Conservation (phyloP, 2,888 invertebrate genomes). For the Drosophila melanosoma region DNA sequence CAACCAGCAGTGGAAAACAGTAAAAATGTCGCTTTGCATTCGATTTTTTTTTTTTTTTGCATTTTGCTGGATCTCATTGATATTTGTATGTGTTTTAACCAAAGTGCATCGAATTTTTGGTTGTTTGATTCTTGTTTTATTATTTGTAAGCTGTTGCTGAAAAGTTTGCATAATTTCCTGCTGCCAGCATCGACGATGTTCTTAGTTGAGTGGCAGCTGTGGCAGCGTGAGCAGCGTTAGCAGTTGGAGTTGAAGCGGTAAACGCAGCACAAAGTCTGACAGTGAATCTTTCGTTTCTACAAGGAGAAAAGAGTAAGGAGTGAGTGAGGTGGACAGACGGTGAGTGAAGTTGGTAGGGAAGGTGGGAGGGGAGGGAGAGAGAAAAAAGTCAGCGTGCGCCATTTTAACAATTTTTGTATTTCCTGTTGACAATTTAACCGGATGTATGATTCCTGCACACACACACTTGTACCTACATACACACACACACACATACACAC, state of each 20-base stretch:
- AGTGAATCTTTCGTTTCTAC: slow-evolving; percentile 39
- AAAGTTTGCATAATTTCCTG: slow-evolving; percentile 85
- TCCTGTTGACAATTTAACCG: slow-evolving; percentile 74
- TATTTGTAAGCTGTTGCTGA: slow-evolving; percentile 57
- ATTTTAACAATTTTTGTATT: slow-evolving; percentile 65
- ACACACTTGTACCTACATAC: slow-evolving; percentile 16
- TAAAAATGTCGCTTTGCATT: slow-evolving; percentile 44
- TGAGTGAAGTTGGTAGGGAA: not conserved
- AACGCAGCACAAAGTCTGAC: slow-evolving; percentile 40
- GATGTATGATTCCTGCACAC: slow-evolving; percentile 61
- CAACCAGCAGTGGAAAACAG: slow-evolving; percentile 33
- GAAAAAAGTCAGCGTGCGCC: slow-evolving; percentile 34
- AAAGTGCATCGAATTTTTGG: slow-evolving; percentile 60
- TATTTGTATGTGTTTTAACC: slow-evolving; percentile 34
- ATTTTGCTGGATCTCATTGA: slow-evolving; percentile 10
- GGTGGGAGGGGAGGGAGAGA: not conserved
- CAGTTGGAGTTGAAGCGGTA: not conserved
- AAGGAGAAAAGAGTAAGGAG: not conserved
- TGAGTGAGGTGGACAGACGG: not conserved
- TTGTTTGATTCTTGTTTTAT: slow-evolving; percentile 39
- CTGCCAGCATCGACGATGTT: slow-evolving; percentile 72
- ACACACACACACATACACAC: slow-evolving; percentile 27
- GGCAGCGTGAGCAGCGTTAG: not conserved
- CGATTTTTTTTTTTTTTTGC: slow-evolving; percentile 37
- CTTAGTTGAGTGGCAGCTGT: slow-evolving; percentile 47